These are phyloP conservation scores for Ateles fusciceps DNA, from an alignment of 2,797 vertebrate species.

Conservation along the genomic window DNA sequence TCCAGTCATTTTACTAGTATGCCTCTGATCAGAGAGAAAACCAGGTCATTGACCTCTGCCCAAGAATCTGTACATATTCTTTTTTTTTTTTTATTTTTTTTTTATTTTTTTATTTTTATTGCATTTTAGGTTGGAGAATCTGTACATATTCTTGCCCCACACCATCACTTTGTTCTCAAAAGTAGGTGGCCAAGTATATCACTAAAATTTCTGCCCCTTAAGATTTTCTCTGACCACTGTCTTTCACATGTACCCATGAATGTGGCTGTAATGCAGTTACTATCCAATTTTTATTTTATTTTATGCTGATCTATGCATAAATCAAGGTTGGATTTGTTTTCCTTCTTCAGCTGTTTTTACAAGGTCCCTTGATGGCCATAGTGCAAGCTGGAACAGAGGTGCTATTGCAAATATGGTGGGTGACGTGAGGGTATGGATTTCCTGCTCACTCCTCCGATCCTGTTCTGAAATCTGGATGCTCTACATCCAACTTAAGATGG, in stretches of 20 bases:
- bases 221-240: not conserved
- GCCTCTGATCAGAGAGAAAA: not conserved
- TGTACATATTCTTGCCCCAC: not conserved
- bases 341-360: not conserved
- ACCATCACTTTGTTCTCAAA: not conserved
- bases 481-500: not conserved
- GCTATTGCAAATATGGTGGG: not conserved
- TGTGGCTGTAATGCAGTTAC: not conserved
- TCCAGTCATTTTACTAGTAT: not conserved
- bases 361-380: not conserved
- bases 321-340: not conserved
- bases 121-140: not conserved
- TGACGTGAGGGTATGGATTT: not conserved
- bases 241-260: not conserved
- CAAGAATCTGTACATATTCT: not conserved
- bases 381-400: not conserved
- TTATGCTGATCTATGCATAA: not conserved
- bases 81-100: not conserved
- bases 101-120: no score
- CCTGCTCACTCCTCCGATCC: not conserved
- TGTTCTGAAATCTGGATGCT: not conserved
- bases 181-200: not conserved
- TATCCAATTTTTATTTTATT: not conserved
- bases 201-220: not conserved
- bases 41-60: not conserved